Evolutionary conservation across 2,888 invertebrate species (phyloP).

Genomic region (Chloroclysta siterata): DNA sequence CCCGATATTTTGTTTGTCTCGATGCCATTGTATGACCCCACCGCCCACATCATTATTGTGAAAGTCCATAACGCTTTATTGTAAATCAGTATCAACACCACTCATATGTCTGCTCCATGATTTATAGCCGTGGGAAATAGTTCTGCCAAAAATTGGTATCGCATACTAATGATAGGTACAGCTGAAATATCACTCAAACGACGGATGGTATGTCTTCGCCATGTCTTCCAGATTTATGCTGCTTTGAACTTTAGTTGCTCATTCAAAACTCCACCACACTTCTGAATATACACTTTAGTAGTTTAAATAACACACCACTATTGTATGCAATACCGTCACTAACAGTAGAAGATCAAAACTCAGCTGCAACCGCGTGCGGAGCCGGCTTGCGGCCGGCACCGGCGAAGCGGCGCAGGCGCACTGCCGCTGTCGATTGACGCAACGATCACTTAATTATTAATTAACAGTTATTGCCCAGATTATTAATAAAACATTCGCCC

Average conservation of each 20-base stretch:
- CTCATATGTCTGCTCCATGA: conserved; percentile 74
- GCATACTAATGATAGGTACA: conserved; percentile 2
- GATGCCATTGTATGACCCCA: conserved; percentile 69
- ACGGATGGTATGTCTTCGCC: neutral
- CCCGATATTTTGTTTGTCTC: conserved; percentile 74
- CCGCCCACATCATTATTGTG: conserved; percentile 83
- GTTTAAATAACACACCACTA: neutral
- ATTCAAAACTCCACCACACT: neutral
- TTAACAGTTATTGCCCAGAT: conserved; percentile 79
- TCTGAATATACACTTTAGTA: neutral
- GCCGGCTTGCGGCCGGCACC: conserved; percentile 39
- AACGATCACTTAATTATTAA: conserved; percentile 79
- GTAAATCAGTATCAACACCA: conserved; percentile 80
- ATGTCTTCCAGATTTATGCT: neutral
- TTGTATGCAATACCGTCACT: neutral
- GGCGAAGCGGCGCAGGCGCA: conserved; percentile 53
- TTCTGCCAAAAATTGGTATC: conserved; percentile 20
- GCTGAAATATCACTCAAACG: conserved; percentile 9
- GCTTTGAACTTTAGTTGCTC: neutral
- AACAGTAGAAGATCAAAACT: conserved; percentile 1
- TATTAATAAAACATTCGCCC: conserved; percentile 84
- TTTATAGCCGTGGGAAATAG: conserved; percentile 81
- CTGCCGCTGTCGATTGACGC: conserved; percentile 65
- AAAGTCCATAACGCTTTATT: conserved; percentile 77
- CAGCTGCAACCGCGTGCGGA: conserved; percentile 18